These are phyloP conservation scores for Notamacropus eugenii DNA, from an alignment of 2,797 vertebrate genomes.

Conservation along the genomic window DNA sequence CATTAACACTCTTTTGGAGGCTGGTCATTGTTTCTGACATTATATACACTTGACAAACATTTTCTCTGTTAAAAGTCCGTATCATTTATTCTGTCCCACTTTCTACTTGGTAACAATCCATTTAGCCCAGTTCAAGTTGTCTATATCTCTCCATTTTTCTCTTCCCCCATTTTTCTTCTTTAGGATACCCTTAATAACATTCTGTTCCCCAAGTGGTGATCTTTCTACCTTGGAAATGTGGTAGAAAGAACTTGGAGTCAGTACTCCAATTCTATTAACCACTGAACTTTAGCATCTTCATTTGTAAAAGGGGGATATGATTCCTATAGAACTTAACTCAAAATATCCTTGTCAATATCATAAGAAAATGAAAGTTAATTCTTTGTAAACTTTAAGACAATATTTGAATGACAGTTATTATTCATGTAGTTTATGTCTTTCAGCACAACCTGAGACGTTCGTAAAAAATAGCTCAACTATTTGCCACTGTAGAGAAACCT, in stretches of 20 bases:
- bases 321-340: neutral
- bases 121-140: neutral
- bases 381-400: neutral
- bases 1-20: neutral
- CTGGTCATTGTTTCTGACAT: neutral
- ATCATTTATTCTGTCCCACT: neutral
- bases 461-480: neutral
- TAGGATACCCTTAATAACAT: no score
- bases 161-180: no score
- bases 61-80: neutral
- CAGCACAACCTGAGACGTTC: neutral
- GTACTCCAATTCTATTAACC: neutral
- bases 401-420: neutral
- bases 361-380: neutral
- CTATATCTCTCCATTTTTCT: neutral
- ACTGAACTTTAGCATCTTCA: neutral
- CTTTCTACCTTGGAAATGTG: neutral
- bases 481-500: neutral
- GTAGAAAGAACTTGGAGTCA: neutral
- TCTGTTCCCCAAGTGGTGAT: no score
- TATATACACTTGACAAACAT: neutral
- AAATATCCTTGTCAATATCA: neutral
- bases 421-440: neutral
- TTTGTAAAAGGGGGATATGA: neutral
- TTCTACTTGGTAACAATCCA: neutral